phyloP scores from a whole-genome alignment of 2,113 vertebrate species.

The Campylomormyrus tamandua region DNA sequence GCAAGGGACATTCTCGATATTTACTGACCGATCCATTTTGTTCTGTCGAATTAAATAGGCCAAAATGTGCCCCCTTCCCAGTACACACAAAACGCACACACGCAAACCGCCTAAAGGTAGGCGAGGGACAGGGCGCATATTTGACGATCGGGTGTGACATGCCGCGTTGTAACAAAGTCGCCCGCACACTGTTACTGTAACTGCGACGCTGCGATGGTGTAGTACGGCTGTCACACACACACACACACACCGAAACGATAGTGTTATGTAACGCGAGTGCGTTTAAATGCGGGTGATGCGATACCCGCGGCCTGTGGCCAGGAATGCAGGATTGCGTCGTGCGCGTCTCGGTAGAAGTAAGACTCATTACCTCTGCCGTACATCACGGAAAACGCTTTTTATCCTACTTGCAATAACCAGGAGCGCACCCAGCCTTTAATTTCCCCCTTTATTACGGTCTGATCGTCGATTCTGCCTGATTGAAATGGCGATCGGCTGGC shows the following conservation, averaged over 20 bases:
- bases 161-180: slow-evolving; percentile 29
- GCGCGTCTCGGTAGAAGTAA: not conserved
- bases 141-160: slow-evolving; percentile 31
- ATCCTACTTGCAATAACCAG: not conserved
- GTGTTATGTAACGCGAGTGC: slow-evolving; percentile 60
- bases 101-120: not conserved
- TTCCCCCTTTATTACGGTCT: not conserved
- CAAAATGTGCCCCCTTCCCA: not conserved
- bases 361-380: not conserved
- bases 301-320: slow-evolving; percentile 37
- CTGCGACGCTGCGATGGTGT: slow-evolving; percentile 34
- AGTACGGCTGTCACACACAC: slow-evolving; percentile 53
- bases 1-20: not conserved
- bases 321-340: slow-evolving; percentile 33
- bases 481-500: not conserved
- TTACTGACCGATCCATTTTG: not conserved
- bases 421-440: not conserved
- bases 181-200: slow-evolving; percentile 39
- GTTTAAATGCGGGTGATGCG: slow-evolving; percentile 52
- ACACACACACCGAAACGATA: slow-evolving; percentile 25
- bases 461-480: not conserved
- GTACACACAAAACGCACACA: not conserved
- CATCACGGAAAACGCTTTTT: not conserved
- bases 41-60: not conserved
- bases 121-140: slow-evolving; percentile 19